Percentiles rank a stretch among this genome's conserved stretches.
Conservation (phyloP, 2,888 invertebrate species). For the Phaedon cochleariae region DNA sequence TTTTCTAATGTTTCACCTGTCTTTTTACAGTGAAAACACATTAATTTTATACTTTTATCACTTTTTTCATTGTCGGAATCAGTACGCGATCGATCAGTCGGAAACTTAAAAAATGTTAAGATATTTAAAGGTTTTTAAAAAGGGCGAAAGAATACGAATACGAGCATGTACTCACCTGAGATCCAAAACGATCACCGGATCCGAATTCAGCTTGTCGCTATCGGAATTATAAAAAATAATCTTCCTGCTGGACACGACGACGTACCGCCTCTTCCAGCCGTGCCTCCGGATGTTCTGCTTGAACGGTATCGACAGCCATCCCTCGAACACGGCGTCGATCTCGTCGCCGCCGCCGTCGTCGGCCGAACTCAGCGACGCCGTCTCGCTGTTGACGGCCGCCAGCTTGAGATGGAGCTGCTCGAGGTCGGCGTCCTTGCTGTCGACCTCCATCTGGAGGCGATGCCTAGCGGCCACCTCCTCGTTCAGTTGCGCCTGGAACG, state of each 20-base stretch:
- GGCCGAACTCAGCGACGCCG: conserved; percentile 89
- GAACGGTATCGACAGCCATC: conserved; percentile 95
- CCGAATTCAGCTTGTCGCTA: conserved; percentile 91
- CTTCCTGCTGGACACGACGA: conserved; percentile 95
- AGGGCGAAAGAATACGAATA: no score
- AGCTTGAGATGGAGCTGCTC: conserved; percentile 90
- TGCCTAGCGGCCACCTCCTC: conserved; percentile 82
- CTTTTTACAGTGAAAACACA: no score
- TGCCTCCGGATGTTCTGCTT: conserved; percentile 95
- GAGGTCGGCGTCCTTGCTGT: conserved; percentile 95
- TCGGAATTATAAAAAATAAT: conserved; percentile 97
- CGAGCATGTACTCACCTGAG: conserved; percentile 79
- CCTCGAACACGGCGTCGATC: conserved; percentile 84
- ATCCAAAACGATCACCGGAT: conserved; percentile 94
- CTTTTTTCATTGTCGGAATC: no score
- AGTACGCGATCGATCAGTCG: no score
- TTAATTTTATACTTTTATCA: no score
- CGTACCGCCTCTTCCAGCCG: conserved; percentile 97
- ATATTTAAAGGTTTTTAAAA: no score
- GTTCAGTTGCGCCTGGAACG: conserved; percentile 80
- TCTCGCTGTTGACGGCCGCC: conserved; percentile 82
- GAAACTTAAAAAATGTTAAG: no score
- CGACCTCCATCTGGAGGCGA: conserved; percentile 93
- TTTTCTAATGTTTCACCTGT: no score
- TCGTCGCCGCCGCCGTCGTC: conserved; percentile 81